Percentiles rank a stretch among this genome's conserved stretches.
Evolutionary conservation across 53 echinoderm and acorn worm species (phyloP).

Genomic region (Arbacia lixula): DNA sequence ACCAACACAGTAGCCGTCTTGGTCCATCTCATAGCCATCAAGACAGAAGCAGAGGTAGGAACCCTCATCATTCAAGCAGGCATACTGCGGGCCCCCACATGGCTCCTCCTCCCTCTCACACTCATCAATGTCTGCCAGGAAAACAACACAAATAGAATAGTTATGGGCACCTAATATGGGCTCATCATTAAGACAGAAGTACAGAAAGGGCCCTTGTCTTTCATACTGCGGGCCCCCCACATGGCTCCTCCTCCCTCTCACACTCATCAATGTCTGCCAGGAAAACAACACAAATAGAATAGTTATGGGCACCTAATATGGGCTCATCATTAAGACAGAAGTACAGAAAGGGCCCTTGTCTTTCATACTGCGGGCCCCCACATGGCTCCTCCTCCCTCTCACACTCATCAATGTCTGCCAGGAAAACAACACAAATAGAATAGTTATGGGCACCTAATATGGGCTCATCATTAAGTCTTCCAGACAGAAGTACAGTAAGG

Average conservation of each 20-base stretch:
- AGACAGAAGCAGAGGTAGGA: constrained; percentile 49
- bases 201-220: constrained; percentile 11
- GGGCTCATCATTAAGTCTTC: neutral
- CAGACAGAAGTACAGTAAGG: neutral
- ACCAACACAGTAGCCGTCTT: constrained; percentile 39
- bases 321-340: constrained; percentile 8
- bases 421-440: neutral
- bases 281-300: neutral
- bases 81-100: constrained; percentile 41
- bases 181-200: constrained; percentile 2
- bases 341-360: constrained; percentile 3
- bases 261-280: constrained; percentile 17
- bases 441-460: neutral
- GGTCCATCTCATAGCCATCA: constrained; percentile 42
- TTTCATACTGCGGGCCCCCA: neutral
- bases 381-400: neutral
- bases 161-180: neutral
- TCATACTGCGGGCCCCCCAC: neutral
- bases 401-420: constrained; percentile 24
- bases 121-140: constrained; percentile 36
- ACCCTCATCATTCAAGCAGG: constrained; percentile 46
- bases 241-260: neutral
- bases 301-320: neutral
- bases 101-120: constrained; percentile 25
- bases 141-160: neutral